A percentile compares a stretch with the other conserved stretches of the same genome.
These are phyloP conservation scores for Drosophila mayri DNA, from an alignment of 1,140 invertebrate species.

Conservation along the genomic window DNA sequence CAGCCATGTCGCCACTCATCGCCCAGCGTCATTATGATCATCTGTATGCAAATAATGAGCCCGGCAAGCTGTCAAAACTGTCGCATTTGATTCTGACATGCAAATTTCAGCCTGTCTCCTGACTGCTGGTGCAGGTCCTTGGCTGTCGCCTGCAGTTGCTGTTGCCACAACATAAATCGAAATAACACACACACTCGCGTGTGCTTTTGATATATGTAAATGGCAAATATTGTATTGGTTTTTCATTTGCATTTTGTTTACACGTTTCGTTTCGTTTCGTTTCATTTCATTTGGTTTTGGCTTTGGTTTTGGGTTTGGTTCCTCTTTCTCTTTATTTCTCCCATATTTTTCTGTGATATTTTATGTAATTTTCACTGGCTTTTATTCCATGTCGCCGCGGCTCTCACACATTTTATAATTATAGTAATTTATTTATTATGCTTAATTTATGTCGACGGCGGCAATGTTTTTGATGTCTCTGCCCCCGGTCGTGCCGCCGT, in stretches of 20 bases:
- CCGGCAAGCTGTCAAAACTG: slow-evolving; percentile 73
- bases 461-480: slow-evolving; percentile 58
- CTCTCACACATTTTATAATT: slow-evolving; percentile 62
- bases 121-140: slow-evolving; percentile 14
- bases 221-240: slow-evolving; percentile 69
- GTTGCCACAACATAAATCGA: slow-evolving; percentile 77
- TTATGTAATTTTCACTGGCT: slow-evolving; percentile 36
- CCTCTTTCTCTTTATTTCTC: background rate
- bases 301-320: slow-evolving; percentile 5
- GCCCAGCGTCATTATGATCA: slow-evolving; percentile 36
- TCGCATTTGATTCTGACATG: slow-evolving; percentile 78
- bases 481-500: slow-evolving; percentile 24
- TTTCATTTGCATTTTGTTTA: slow-evolving; percentile 69
- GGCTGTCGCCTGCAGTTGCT: slow-evolving; percentile 50
- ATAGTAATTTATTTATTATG: slow-evolving; percentile 77
- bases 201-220: slow-evolving; percentile 47
- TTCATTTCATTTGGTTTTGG: slow-evolving; percentile 7
- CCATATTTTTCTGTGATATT: slow-evolving; percentile 8
- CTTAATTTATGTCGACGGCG: slow-evolving; percentile 66
- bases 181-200: slow-evolving; percentile 40
- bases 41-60: slow-evolving; percentile 66
- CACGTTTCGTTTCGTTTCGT: slow-evolving; percentile 25
- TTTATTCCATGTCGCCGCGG: slow-evolving; percentile 25
- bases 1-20: slow-evolving; percentile 20
- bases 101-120: slow-evolving; percentile 56